Conservation (phyloP, 2,797 vertebrate genomes). For the Enteromius mattozi region DNA sequence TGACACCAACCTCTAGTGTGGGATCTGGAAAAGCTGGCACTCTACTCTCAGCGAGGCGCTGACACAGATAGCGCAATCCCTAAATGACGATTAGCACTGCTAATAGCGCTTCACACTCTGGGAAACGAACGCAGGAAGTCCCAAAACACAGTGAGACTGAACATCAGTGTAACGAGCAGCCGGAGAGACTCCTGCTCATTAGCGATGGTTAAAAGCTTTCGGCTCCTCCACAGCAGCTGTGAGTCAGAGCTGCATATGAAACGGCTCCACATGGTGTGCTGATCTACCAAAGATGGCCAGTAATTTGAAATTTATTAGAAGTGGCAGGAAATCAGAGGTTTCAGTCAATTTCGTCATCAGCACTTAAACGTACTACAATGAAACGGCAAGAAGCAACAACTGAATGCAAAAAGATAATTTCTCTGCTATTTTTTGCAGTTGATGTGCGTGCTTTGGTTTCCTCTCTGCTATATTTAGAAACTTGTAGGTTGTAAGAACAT, state of each 20-base stretch:
- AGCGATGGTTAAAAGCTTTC: constrained; percentile 41
- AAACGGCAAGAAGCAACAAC: constrained; percentile 12
- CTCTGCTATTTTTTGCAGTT: neutral
- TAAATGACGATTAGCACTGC: constrained; percentile 53
- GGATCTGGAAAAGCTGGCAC: constrained; percentile 33
- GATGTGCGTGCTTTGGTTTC: neutral
- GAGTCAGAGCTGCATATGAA: constrained; percentile 57
- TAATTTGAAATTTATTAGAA: constrained; percentile 29
- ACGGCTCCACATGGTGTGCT: constrained; percentile 48
- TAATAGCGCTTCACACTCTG: constrained; percentile 50
- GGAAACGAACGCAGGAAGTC: constrained; percentile 55
- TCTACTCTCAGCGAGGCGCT: constrained; percentile 39
- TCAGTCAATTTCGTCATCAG: constrained; percentile 12
- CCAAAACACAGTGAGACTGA: constrained; percentile 56
- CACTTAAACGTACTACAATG: constrained; percentile 9
- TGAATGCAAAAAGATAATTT: constrained; percentile 21
- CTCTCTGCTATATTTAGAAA: neutral
- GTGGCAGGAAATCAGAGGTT: constrained; percentile 19
- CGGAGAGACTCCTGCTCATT: constrained; percentile 39
- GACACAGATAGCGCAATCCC: constrained; percentile 50
- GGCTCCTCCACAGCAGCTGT: constrained; percentile 39
- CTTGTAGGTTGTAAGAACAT: neutral
- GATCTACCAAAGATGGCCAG: constrained; percentile 41
- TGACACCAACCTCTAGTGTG: constrained; percentile 36
- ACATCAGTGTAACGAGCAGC: constrained; percentile 32